Percentiles rank a stretch among this genome's conserved stretches.
Evolutionary conservation across 2,888 invertebrate species (phyloP).

Genomic region (Drosophila nigricruria): DNA sequence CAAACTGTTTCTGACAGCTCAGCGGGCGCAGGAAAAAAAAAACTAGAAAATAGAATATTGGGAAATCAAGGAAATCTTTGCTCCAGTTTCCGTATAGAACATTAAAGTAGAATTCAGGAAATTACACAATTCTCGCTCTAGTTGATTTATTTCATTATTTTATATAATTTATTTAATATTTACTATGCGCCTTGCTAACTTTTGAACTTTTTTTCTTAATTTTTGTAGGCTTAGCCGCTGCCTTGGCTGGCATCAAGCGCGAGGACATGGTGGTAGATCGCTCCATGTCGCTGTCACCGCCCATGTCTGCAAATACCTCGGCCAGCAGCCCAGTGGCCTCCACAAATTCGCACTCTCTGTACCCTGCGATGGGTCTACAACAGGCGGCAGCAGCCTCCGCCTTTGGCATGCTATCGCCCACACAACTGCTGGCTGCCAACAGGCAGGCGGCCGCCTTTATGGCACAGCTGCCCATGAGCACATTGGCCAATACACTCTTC

Average conservation of each 20-base stretch:
- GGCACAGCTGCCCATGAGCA: conserved; percentile 84
- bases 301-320: conserved; percentile 83
- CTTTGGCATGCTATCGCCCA: conserved; percentile 85
- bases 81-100: neutral
- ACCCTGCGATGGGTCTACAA: conserved; percentile 81
- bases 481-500: conserved; percentile 83
- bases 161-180: neutral
- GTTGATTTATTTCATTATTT: neutral
- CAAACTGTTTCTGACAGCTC: conserved; percentile 48
- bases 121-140: neutral
- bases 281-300: conserved; percentile 83
- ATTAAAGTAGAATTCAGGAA: neutral
- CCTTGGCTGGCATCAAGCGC: conserved; percentile 84
- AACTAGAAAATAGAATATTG: conserved; percentile 9
- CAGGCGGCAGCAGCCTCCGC: conserved; percentile 84
- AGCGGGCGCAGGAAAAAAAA: conserved; percentile 21
- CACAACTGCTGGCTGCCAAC: conserved; percentile 83
- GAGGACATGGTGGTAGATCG: conserved; percentile 82
- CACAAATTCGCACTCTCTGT: conserved; percentile 62
- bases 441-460: conserved; percentile 85
- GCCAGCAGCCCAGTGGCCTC: conserved; percentile 64
- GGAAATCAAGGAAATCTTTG: conserved; percentile 7
- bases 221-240: conserved; percentile 83
- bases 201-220: neutral
- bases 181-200: conserved; percentile 1